phyloP scores from a whole-genome alignment of 2,113 vertebrate species.

The Clarias gariepinus region DNA sequence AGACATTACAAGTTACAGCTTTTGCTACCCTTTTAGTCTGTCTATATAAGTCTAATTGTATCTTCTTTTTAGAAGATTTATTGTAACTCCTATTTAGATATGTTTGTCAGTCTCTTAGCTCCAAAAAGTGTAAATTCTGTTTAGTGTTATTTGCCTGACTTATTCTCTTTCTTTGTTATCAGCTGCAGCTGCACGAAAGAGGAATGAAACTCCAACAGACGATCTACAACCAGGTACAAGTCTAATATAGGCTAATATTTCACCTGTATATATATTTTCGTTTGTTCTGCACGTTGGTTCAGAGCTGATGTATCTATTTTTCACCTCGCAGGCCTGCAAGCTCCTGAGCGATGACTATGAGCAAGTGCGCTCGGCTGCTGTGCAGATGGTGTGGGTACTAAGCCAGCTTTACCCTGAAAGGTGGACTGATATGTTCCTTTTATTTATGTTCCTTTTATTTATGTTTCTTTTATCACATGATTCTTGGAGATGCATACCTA shows the following conservation, averaged over 20 bases:
- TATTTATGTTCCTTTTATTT: background rate
- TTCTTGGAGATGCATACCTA: background rate
- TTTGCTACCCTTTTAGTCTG: background rate
- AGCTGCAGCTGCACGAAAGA: conserved; percentile 94
- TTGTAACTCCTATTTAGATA: background rate
- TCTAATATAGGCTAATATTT: background rate
- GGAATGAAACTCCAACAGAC: conserved; percentile 91
- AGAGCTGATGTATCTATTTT: background rate
- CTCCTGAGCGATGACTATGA: conserved; percentile 92
- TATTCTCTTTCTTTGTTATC: conserved; percentile 25
- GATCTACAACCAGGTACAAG: conserved; percentile 84
- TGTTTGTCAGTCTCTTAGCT: background rate
- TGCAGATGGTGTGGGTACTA: conserved; percentile 94
- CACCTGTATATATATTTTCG: no score
- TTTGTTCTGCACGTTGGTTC: background rate
- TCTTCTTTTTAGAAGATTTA: no score
- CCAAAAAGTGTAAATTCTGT: background rate
- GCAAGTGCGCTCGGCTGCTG: conserved; percentile 94
- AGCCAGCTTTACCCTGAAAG: conserved; percentile 95
- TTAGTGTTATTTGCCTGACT: background rate
- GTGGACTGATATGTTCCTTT: conserved; percentile 60
- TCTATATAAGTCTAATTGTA: background rate
- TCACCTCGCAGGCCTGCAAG: conserved; percentile 82
- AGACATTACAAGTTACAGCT: background rate
- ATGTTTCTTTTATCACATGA: background rate